phyloP scores from a whole-genome alignment of 2,113 vertebrate genomes.

The Marmota flaviventris region DNA sequence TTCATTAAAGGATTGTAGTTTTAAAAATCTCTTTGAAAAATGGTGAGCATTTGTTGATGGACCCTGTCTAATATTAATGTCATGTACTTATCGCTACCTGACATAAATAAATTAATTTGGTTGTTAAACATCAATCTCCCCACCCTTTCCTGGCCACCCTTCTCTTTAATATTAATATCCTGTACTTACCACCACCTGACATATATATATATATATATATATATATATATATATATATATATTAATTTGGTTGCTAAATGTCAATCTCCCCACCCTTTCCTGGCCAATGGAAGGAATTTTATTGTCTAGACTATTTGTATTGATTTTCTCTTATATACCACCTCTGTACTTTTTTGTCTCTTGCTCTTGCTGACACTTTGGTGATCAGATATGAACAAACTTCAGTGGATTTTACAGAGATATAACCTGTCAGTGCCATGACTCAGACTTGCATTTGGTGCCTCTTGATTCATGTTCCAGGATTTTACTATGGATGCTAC shows the following conservation, averaged over 20 bases:
- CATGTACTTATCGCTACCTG: neutral
- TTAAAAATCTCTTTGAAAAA: neutral
- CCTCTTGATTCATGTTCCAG: neutral
- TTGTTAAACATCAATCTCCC: neutral
- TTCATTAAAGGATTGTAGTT: neutral
- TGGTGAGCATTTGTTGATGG: neutral
- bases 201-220: no score
- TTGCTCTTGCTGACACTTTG: conserved; percentile 11
- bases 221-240: neutral
- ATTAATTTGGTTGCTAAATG: conserved; percentile 3
- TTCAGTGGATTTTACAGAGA: neutral
- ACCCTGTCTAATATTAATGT: neutral
- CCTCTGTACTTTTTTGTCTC: neutral
- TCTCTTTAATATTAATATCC: neutral
- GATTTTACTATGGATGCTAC: neutral
- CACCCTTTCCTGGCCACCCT: neutral
- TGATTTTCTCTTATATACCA: neutral
- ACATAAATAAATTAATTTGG: neutral
- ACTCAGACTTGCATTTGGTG: neutral
- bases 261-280: neutral
- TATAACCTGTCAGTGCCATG: neutral
- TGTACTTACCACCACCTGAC: neutral
- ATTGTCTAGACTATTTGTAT: neutral
- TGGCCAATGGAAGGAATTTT: neutral
- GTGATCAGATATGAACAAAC: neutral